These are phyloP conservation scores for Callospermophilus lateralis DNA, from an alignment of 2,113 vertebrate species.

Conservation along the genomic window DNA sequence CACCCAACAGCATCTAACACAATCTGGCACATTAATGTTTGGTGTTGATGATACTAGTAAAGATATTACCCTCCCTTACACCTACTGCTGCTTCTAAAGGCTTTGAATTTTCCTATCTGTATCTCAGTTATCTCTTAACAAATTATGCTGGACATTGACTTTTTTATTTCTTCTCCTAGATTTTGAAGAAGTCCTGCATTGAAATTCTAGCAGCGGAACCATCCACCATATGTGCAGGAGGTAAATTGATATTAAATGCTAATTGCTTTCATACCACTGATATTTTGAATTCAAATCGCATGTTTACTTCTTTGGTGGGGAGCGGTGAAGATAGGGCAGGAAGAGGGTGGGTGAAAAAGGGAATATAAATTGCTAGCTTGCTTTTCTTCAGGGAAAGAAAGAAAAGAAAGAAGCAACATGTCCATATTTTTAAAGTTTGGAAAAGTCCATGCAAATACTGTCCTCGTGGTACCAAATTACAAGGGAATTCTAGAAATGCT, in stretches of 20 bases:
- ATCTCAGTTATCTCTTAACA: not conserved
- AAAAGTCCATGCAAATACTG: not conserved
- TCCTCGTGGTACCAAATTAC: not conserved
- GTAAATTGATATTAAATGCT: conserved; percentile 85
- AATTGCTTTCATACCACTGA: not conserved
- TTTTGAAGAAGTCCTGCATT: conserved; percentile 98
- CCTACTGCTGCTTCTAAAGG: not conserved
- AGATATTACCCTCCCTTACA: not conserved
- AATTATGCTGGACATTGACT: conserved; percentile 37
- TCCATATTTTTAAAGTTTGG: conserved; percentile 12
- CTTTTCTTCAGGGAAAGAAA: conserved; percentile 11
- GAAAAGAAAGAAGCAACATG: conserved; percentile 10
- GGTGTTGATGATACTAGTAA: not conserved
- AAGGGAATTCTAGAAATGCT: not conserved
- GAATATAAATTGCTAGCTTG: not conserved
- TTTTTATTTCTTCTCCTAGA: conserved; percentile 87
- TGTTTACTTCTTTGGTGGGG: not conserved
- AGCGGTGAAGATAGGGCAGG: not conserved
- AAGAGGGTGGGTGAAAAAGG: not conserved
- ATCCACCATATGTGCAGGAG: conserved; percentile 98
- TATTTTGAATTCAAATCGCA: conserved; percentile 3
- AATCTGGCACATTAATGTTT: not conserved
- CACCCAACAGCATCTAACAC: not conserved
- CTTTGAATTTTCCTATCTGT: conserved; percentile 6
- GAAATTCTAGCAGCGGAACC: conserved; percentile 98